These are phyloP conservation scores for Saguinus midas DNA, from an alignment of 2,113 vertebrate species.

Conservation along the genomic window DNA sequence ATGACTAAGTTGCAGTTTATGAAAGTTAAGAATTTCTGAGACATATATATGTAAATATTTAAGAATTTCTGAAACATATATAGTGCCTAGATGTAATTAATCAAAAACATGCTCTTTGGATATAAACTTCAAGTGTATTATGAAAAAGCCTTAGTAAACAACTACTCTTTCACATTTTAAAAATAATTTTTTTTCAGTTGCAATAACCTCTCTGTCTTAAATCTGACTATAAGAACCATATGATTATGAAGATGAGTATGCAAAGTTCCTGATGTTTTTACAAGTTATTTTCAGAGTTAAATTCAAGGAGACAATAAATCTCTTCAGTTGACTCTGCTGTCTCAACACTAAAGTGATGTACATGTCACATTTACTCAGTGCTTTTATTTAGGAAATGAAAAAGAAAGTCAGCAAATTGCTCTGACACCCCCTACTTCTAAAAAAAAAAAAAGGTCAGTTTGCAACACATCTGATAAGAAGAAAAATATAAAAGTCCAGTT, in stretches of 20 bases:
- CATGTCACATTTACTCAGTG: not conserved
- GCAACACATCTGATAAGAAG: not conserved
- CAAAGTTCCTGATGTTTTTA: not conserved
- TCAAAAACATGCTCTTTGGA: conserved; percentile 9
- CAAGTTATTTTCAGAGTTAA: conserved; percentile 40
- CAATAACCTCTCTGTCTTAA: not conserved
- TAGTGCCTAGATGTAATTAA: not conserved
- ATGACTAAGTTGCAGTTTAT: not conserved
- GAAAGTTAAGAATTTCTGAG: conserved; percentile 40
- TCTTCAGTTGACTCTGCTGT: not conserved
- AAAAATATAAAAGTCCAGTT: not conserved
- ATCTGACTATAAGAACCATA: not conserved
- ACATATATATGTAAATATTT: not conserved
- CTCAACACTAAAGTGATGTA: not conserved
- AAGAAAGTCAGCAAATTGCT: not conserved
- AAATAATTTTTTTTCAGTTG: not conserved
- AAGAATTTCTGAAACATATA: conserved; percentile 8
- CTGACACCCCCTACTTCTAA: not conserved
- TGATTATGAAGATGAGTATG: not conserved
- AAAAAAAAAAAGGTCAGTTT: not conserved
- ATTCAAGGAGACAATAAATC: not conserved
- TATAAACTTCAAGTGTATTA: conserved; percentile 32
- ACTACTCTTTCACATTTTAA: not conserved
- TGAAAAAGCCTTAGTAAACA: not conserved
- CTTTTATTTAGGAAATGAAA: conserved; percentile 43